phyloP scores from a whole-genome alignment of 2,113 vertebrate species.

The Phrynocephalus versicolor region DNA sequence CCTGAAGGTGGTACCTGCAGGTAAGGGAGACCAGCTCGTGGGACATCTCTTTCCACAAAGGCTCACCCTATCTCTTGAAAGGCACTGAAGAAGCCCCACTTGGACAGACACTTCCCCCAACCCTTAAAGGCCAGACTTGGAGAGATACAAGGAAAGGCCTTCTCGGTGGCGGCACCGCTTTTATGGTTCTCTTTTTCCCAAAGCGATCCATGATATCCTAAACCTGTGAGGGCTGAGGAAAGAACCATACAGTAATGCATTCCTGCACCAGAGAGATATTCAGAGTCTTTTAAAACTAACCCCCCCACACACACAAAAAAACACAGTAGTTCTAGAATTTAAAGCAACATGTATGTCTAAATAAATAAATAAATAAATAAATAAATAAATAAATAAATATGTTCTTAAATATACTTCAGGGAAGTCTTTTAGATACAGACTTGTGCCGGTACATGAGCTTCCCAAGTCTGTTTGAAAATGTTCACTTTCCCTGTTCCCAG shows the following conservation, averaged over 20 bases:
- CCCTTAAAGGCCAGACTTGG: background rate
- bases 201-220: background rate
- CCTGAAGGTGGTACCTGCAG: constrained; percentile 94
- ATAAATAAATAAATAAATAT: too few relatives aligned
- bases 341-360: too few relatives aligned
- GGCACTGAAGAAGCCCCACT: background rate
- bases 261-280: background rate
- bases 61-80: background rate
- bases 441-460: too few relatives aligned
- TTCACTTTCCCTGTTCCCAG: too few relatives aligned
- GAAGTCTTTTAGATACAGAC: too few relatives aligned
- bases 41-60: background rate
- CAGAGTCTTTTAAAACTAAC: too few relatives aligned
- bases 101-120: background rate
- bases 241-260: background rate
- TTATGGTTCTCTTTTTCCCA: background rate
- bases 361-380: too few relatives aligned
- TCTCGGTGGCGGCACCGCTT: background rate
- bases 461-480: too few relatives aligned
- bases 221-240: background rate
- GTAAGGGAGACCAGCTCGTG: background rate
- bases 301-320: too few relatives aligned
- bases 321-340: too few relatives aligned
- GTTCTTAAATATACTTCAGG: too few relatives aligned
- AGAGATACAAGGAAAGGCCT: background rate